Evolutionary conservation across 2,113 vertebrate species (phyloP), one percentile per base, ranked within the genome.

Genomic region (Callocephalon fimbriatum): DNA sequence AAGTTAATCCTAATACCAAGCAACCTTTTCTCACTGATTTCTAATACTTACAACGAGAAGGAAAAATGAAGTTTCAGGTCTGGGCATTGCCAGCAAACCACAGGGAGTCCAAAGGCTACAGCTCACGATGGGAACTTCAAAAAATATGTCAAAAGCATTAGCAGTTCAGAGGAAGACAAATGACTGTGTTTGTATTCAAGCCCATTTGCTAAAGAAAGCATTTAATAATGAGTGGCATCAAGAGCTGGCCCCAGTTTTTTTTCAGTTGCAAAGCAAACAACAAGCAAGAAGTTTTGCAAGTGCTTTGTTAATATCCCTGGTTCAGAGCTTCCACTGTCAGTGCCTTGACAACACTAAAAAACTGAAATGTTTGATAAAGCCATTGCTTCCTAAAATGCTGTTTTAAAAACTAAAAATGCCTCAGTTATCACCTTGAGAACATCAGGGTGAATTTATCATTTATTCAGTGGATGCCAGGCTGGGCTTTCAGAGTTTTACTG

Each of bases 81-180:
- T 68, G 63, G 58, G 37, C 44, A 22, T 3, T 47, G 76, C 62
- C 75, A 95, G 35, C 11, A 86, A 93, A 31, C 63, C 38, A 72
- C 91, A 71, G 73, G 68, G 83, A 96, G 86, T 15, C 44, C 58
- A 90, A 82, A 82, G 66, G 45, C 66, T 71, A 21, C 82, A 83
- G 78, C 27, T 85, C 8, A 5, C 0, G 13, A 75, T 63, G 56
- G 73, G 44, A 91, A 85, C 58, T 80, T 68, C 65, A 93, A 82
- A 92, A 93, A 91, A 23, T 13, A 56, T 42, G 76, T 67, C 88
- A 91, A 84, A 92, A 84, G 56, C 77, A 91, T 90, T 78, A 94
- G 44, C 23, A 58, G 93, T 23, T 82, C 48, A 66, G 79, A 80
- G 58, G 53, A 58, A 84, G 72, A 92, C 9, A 5, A 85, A 77